Evolutionary conservation across 2,888 invertebrate species (phyloP).

Genomic region (Dasysyrphus albostriatus): DNA sequence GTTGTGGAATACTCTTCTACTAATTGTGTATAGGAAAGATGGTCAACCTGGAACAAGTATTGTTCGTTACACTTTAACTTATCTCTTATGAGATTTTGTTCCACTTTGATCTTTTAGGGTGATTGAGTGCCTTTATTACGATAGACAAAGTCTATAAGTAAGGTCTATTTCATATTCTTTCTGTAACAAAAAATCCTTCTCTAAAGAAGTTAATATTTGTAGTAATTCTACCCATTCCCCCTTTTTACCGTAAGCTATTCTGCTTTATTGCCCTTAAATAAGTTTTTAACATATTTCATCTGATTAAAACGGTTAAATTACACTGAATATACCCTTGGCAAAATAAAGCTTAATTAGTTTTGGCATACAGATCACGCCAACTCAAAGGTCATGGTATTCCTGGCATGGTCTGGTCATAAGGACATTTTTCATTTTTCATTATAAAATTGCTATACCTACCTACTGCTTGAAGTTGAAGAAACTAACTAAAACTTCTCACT

Average conservation of each 20-base stretch:
- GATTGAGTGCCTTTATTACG: no score
- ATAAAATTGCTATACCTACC: constrained; percentile 14
- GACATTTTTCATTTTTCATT: constrained; percentile 53
- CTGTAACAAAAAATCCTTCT: no score
- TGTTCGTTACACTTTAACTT: no score
- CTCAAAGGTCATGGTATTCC: constrained; percentile 17
- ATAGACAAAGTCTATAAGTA: no score
- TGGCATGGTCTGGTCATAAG: constrained; percentile 40
- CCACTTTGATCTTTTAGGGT: no score
- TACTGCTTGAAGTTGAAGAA: not conserved
- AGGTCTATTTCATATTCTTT: no score
- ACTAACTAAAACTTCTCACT: constrained; percentile 17
- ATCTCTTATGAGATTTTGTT: no score
- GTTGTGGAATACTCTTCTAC: no score
- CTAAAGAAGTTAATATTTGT: no score
- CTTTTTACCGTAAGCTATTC: not conserved
- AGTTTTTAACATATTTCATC: constrained; percentile 31
- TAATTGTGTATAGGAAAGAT: no score
- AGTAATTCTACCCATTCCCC: no score
- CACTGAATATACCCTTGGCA: not conserved
- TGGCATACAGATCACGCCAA: constrained; percentile 36
- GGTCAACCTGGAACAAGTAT: no score
- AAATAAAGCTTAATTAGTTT: constrained; percentile 52
- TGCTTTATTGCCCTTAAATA: not conserved
- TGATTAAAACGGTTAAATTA: constrained; percentile 6